These are phyloP conservation scores for Drosophila simulans DNA, from an alignment of 1,140 invertebrate genomes.

Conservation along the genomic window DNA sequence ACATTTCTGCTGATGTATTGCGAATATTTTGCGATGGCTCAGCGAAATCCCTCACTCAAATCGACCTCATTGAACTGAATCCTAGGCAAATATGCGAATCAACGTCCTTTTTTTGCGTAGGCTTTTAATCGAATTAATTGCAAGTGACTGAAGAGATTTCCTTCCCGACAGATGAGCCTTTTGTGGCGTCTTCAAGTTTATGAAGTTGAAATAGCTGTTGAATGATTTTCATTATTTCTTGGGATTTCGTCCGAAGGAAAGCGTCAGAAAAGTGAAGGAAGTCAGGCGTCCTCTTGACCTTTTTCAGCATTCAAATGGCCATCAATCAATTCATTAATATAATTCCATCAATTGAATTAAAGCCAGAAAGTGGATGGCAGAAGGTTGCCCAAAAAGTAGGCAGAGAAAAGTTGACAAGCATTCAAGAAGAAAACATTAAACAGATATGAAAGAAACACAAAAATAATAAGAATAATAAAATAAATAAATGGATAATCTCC, in stretches of 20 bases:
- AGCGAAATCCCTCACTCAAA: constrained; percentile 15
- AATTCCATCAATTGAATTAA: constrained; percentile 35
- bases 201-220: constrained; percentile 55
- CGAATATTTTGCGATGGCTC: constrained; percentile 17
- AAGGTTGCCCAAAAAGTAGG: background rate
- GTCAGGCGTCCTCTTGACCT: constrained; percentile 19
- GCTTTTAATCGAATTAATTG: constrained; percentile 78
- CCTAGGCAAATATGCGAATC: constrained; percentile 27
- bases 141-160: constrained; percentile 37
- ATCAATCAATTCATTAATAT: constrained; percentile 61
- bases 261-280: background rate
- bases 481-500: too few relatives aligned
- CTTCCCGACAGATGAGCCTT: constrained; percentile 1
- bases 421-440: background rate
- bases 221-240: constrained; percentile 51
- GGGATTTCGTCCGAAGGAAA: background rate
- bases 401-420: background rate
- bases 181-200: constrained; percentile 36
- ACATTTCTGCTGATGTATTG: constrained; percentile 62
- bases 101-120: constrained; percentile 7
- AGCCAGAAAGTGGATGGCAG: background rate
- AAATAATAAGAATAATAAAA: too few relatives aligned
- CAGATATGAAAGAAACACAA: background rate
- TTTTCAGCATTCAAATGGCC: constrained; percentile 25
- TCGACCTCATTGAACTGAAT: constrained; percentile 1